Conservation (phyloP, 2,113 vertebrate genomes). For the Cyanistes caeruleus region DNA sequence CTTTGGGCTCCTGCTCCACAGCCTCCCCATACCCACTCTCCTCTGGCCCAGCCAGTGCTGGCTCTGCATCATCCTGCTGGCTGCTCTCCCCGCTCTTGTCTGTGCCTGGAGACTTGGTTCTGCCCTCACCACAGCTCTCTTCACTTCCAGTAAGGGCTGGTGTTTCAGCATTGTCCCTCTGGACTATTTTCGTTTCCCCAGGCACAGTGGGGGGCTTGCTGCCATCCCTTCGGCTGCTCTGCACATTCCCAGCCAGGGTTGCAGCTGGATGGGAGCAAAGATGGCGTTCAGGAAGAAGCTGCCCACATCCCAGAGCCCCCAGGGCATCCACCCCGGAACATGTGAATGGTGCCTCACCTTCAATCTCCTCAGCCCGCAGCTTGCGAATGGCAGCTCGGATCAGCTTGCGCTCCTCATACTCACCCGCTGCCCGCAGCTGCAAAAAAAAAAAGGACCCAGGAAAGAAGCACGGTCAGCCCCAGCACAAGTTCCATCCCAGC, state of each 20-base stretch:
- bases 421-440: constrained; percentile 83
- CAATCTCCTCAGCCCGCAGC: constrained; percentile 84
- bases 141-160: background rate
- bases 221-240: background rate
- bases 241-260: constrained; percentile 64
- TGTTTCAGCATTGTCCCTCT: background rate
- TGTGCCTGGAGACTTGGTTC: background rate
- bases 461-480: background rate
- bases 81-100: background rate
- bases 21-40: fast-evolving
- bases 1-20: background rate
- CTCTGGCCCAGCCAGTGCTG: fast-evolving
- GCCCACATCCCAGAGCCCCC: background rate
- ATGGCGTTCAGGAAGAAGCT: background rate
- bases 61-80: background rate
- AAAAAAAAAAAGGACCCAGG: background rate
- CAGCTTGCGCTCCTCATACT: constrained; percentile 91
- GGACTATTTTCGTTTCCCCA: background rate
- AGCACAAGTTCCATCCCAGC: background rate
- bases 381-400: constrained; percentile 90
- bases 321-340: fast-evolving
- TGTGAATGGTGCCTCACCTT: constrained; percentile 66
- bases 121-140: background rate
- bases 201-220: background rate
- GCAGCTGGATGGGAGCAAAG: constrained; percentile 56